Percentiles rank a stretch among this genome's conserved stretches.
These are phyloP conservation scores for Pomatostomus ruficeps DNA, from an alignment of 2,113 vertebrate genomes.

Conservation along the genomic window DNA sequence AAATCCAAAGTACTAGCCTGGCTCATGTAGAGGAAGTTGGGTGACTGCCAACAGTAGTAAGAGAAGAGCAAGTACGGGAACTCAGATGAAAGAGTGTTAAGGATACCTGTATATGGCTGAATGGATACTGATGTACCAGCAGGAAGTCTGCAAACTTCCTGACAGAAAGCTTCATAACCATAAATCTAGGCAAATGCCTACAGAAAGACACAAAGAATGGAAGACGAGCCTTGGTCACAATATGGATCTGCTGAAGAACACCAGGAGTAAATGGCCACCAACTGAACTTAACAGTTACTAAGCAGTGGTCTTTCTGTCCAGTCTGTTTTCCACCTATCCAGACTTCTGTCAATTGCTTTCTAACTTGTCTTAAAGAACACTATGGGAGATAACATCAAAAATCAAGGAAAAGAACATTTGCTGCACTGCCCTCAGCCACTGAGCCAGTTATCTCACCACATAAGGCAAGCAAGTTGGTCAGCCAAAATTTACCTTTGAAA, in stretches of 20 bases:
- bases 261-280: neutral
- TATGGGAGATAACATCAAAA: neutral
- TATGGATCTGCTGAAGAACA: neutral
- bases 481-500: neutral
- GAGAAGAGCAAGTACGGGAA: neutral
- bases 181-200: neutral
- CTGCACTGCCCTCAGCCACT: neutral
- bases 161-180: neutral
- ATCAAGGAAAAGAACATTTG: neutral
- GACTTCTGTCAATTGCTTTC: neutral
- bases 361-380: neutral
- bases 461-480: neutral
- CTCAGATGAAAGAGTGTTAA: neutral
- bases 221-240: neutral
- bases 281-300: neutral
- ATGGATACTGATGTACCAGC: neutral
- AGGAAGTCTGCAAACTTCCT: neutral
- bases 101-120: neutral
- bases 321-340: neutral
- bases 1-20: neutral
- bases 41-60: neutral
- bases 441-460: neutral
- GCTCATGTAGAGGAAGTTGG: neutral
- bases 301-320: neutral
- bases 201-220: neutral